Base-by-base conservation (phyloP, 1,140 invertebrate genomes). In the Bradysia coprophila region DNA sequence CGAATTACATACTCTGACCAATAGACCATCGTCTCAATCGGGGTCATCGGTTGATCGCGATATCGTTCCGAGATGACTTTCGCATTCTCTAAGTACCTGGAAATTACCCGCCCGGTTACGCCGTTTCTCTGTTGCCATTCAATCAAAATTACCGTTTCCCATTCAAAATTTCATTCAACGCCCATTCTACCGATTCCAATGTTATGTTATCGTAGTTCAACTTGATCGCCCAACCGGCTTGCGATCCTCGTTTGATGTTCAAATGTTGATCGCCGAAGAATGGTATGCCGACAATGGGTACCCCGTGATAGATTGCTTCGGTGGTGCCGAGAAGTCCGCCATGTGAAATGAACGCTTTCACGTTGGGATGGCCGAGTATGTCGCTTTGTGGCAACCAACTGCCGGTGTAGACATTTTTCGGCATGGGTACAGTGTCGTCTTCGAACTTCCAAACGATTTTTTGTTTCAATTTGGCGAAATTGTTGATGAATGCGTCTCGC, bases 301-400 rank as follows among this genome's bases (percentile, higher is more conserved):
- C 61, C 0, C 63, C 69, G 48, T 64, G 59, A 46, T 67, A 65
- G 20, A 71, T 48, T 2, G 66, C 62, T 54, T 75, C 73, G 37
- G 59, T 62, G 13, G 56, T 61, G 16, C 71, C 64, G 40, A 71
- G 56, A 36, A 69, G 54, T 18, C 72, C 73, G 32, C 71, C 71
- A 47, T 76, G 72, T 3, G 65, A 65, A 10, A 75, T 58, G 47
- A 74, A 75, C 6, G 67, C 42, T 51, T 61, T 61, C 6, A 64
- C 48, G 44, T 69, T 67, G 11, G 62, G 57, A 52, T 75, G 70
- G 28, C 52, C 62, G 54, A 57, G 41, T 48, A 57, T 68, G 47
- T 72, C 72, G 24, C 67, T 61, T 56, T 78, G 75, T 2, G 78
- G 79, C 38, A 78, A 59, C 78, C 78, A 83, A 48, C 69, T 69